Evolutionary conservation across 92 coral and sea anemone species (phyloP), one percentile per base, ranked within the genome.

Genomic region (Porites lobata): DNA sequence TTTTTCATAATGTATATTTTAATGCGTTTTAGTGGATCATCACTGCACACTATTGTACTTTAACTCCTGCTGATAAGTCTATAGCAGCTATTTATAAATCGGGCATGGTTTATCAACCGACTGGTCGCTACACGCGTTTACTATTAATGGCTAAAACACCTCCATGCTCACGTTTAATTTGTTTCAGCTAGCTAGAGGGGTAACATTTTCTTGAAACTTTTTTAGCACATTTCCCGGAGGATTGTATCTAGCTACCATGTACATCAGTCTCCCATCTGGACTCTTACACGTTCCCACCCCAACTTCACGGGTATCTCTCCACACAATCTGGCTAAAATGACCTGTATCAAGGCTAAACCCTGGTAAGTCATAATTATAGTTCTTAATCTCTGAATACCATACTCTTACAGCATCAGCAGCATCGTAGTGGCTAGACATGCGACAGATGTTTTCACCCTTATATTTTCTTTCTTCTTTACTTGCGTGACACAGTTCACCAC

Each of bases 301-400:
- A 80, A 96, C 64, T 76, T 96, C 94, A 70, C 91, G 70, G 53
- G 96, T 93, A 51, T 80, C 94, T 67, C 88, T 77, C 99, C 99
- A 96, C 69, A 96, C 99, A 56, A 96, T 80, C 96, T 96, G 96
- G 1, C 94, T 90, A 52, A 95, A 95, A 80, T 95, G 98, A 77
- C 98, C 98, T 68, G 95, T 94, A n/a, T 89, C 93, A 38, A 85
- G 50, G 22, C 91, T 87, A 87, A 95, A 95, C 17, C 94, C 96
- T 65, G 98, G 98, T 24, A 87, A 72, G 50, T 87, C 83, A 84
- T 90, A 95, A 5, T 93, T 86, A 50, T 95, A 95, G 75, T 75
- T 83, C 65, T 78, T 87, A 10, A 82, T 74, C 86, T 95, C 98
- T n/a, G 94, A 79, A 80, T 95, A 95, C 98, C 98, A 95, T 54